A percentile compares a stretch with the other conserved stretches of the same genome.
These are phyloP conservation scores for Mionectes macconnelli DNA, from an alignment of 2,113 vertebrate species.

Conservation along the genomic window DNA sequence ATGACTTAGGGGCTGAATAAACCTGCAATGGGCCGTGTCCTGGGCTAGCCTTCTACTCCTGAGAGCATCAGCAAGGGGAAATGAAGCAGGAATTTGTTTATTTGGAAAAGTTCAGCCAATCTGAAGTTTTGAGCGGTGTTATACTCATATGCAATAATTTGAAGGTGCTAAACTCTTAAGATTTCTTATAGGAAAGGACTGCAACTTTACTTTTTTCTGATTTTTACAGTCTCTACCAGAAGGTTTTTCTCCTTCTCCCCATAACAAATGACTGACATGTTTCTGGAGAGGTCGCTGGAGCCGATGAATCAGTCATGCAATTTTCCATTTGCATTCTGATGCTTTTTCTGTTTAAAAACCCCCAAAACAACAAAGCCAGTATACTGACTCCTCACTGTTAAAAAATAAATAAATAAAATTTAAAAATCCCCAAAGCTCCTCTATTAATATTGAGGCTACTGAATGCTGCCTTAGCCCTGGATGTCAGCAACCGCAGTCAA, in stretches of 20 bases:
- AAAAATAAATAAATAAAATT: neutral
- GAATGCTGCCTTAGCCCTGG: neutral
- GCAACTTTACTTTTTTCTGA: neutral
- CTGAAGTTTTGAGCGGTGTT: neutral
- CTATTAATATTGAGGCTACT: neutral
- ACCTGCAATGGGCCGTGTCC: slow-evolving; percentile 20
- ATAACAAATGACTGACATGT: neutral
- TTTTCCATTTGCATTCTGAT: slow-evolving; percentile 21
- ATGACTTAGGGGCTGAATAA: slow-evolving; percentile 26
- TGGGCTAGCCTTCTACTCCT: neutral
- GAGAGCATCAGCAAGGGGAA: neutral
- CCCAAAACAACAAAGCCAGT: neutral
- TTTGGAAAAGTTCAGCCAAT: slow-evolving; percentile 6
- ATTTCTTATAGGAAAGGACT: neutral
- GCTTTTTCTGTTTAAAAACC: neutral
- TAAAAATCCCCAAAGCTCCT: neutral
- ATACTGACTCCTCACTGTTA: neutral
- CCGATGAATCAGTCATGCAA: neutral
- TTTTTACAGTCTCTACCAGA: neutral
- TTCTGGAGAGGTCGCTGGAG: neutral
- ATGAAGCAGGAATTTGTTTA: slow-evolving; percentile 6
- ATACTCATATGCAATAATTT: neutral
- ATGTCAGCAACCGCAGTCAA: neutral
- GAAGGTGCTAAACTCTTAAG: neutral
- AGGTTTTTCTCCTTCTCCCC: slow-evolving; percentile 7